Evolutionary conservation across 2,888 invertebrate genomes (phyloP).

Genomic region (Plagodis dolabraria): DNA sequence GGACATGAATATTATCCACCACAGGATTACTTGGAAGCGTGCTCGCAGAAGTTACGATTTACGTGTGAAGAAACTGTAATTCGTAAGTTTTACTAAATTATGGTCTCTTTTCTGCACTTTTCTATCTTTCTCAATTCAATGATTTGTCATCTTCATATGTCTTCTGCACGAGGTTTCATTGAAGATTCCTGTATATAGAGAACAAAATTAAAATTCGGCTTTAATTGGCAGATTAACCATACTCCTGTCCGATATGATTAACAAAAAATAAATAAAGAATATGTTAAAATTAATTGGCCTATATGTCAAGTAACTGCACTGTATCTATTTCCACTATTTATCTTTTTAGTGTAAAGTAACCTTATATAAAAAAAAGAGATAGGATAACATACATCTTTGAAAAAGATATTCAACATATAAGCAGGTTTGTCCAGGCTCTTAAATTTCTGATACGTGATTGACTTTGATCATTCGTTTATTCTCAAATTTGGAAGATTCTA

Average conservation of each 20-base stretch:
- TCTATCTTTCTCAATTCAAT: background rate
- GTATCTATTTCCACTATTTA: slow-evolving; percentile 9
- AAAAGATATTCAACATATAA: background rate
- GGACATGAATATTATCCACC: slow-evolving; percentile 14
- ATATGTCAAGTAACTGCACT: slow-evolving; percentile 7
- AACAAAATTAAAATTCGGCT: slow-evolving; percentile 1
- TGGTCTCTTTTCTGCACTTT: slow-evolving; percentile 5
- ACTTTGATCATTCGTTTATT: too few species aligned
- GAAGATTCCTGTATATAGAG: slow-evolving; percentile 4
- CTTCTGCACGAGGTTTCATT: slow-evolving; percentile 4
- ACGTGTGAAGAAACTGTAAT: slow-evolving; percentile 15
- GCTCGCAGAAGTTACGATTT: slow-evolving; percentile 20
- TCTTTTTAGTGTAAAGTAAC: too few species aligned
- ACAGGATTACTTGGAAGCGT: slow-evolving; percentile 23
- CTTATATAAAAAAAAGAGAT: background rate
- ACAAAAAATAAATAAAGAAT: slow-evolving; percentile 2
- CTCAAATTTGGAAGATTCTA: too few species aligned
- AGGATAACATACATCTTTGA: background rate
- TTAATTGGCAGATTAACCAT: slow-evolving; percentile 7
- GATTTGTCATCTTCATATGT: background rate
- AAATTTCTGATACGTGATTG: too few species aligned
- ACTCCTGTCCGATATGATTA: slow-evolving; percentile 7
- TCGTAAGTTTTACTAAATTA: slow-evolving; percentile 21
- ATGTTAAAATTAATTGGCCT: background rate
- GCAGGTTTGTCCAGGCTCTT: too few species aligned